phyloP scores from a whole-genome alignment of 2,113 vertebrate species.

The Micronycteris hirsuta region DNA sequence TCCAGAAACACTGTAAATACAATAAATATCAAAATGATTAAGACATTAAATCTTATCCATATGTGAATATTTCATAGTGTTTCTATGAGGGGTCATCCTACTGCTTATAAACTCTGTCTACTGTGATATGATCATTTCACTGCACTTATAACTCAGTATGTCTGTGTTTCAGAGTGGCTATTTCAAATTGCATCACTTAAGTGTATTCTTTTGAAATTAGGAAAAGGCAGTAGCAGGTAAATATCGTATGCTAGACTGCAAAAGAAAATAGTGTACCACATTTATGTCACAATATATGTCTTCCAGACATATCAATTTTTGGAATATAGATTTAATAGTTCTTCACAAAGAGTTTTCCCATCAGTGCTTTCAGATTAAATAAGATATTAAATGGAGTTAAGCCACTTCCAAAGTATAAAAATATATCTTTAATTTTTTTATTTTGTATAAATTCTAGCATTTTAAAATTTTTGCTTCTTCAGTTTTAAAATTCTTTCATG shows the following conservation, averaged over 20 bases:
- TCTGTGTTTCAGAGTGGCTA: not conserved
- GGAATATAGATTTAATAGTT: not conserved
- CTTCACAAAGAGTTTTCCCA: not conserved
- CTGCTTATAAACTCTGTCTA: not conserved
- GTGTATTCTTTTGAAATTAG: not conserved
- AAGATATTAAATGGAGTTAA: conserved; percentile 1
- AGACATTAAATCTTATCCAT: not conserved
- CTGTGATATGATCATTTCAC: not conserved
- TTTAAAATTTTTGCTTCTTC: not conserved
- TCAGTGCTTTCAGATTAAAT: not conserved
- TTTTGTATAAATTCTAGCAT: not conserved
- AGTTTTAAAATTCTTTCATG: not conserved
- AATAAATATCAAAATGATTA: conserved; percentile 55
- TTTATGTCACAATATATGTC: not conserved
- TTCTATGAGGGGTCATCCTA: not conserved
- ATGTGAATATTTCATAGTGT: not conserved
- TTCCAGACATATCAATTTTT: not conserved
- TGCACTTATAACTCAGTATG: not conserved
- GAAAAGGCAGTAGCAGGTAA: not conserved
- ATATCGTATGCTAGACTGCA: not conserved
- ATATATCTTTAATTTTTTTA: not conserved
- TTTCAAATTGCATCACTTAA: not conserved
- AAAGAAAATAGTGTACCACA: not conserved
- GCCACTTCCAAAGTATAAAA: not conserved
- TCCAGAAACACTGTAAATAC: conserved; percentile 83